Percentiles rank a stretch among this genome's conserved stretches.
phyloP scores from a whole-genome alignment of 2,797 vertebrate species.

The Nyctalus aviator region DNA sequence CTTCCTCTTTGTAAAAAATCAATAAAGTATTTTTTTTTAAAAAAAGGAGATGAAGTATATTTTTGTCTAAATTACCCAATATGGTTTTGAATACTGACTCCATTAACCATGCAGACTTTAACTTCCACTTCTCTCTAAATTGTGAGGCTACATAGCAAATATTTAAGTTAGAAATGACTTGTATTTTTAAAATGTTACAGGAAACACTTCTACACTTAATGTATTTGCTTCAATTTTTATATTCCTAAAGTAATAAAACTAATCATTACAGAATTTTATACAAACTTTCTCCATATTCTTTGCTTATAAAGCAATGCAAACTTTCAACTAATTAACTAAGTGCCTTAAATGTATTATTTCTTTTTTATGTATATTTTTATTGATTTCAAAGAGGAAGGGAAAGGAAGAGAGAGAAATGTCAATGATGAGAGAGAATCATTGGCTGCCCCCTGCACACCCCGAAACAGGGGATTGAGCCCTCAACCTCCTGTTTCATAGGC shows the following conservation, averaged over 20 bases:
- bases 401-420: too few relatives aligned
- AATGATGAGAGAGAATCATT: too few relatives aligned
- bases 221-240: slow-evolving; percentile 34
- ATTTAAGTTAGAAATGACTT: slow-evolving; percentile 17
- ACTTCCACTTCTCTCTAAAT: slow-evolving; percentile 39
- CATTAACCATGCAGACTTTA: neutral
- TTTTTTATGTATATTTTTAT: too few relatives aligned
- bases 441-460: too few relatives aligned
- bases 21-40: too few relatives aligned
- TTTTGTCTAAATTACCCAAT: slow-evolving; percentile 11
- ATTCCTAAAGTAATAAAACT: slow-evolving; percentile 59
- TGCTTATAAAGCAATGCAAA: slow-evolving; percentile 57
- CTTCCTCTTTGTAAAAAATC: too few relatives aligned
- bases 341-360: neutral
- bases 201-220: neutral
- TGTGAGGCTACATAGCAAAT: neutral
- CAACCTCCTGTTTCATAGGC: too few relatives aligned
- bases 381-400: too few relatives aligned
- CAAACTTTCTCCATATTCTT: neutral
- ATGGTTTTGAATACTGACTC: neutral
- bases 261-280: neutral
- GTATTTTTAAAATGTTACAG: neutral
- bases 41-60: neutral
- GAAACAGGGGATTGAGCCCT: too few relatives aligned
- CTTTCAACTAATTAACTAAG: neutral